phyloP scores from a whole-genome alignment of 2,113 vertebrate species.

The Tachuris rubrigastra region DNA sequence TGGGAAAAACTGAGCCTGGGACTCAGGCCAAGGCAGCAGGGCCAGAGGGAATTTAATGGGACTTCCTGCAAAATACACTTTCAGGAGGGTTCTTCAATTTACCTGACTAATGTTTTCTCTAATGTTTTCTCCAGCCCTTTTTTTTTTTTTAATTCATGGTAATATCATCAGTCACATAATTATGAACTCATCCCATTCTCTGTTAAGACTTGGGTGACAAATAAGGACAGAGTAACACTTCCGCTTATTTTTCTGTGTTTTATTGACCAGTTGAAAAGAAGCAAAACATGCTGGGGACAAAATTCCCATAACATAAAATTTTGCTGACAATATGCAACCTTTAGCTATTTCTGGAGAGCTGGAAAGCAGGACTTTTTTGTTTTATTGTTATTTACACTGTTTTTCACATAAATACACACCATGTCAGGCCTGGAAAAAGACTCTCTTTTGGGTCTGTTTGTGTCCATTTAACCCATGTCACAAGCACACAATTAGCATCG shows the following conservation, averaged over 20 bases:
- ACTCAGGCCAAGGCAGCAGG: not conserved
- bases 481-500: not conserved
- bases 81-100: not conserved
- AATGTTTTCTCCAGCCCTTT: not conserved
- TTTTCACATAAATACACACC: not conserved
- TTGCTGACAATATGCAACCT: not conserved
- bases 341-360: not conserved
- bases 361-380: not conserved
- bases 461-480: not conserved
- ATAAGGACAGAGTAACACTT: not conserved
- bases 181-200: not conserved
- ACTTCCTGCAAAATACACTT: not conserved
- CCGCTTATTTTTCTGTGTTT: slow-evolving; percentile 10
- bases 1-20: not conserved
- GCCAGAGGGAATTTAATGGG: not conserved
- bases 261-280: not conserved
- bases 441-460: not conserved
- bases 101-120: slow-evolving; percentile 14
- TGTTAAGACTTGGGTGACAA: not conserved
- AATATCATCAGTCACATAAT: slow-evolving; percentile 1
- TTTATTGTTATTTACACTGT: not conserved
- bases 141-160: not conserved
- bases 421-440: not conserved
- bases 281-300: not conserved
- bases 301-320: not conserved